Conservation (phyloP, 2,797 vertebrate species). For the Agapornis canus region DNA sequence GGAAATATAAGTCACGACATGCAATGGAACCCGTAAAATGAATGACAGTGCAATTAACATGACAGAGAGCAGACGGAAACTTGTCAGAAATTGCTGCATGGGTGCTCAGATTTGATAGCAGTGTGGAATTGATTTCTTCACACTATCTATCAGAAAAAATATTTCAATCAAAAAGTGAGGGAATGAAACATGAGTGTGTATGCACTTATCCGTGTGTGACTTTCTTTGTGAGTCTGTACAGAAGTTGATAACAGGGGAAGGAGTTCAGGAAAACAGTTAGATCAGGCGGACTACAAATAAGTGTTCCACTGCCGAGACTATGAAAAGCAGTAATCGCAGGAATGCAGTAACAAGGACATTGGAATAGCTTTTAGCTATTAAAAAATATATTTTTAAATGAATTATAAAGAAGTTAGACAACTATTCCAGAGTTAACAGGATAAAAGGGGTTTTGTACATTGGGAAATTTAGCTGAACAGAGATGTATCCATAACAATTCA, state of each 20-base stretch:
- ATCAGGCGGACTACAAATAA: neutral
- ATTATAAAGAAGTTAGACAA: neutral
- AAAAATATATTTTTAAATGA: neutral
- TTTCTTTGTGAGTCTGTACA: neutral
- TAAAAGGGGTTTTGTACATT: neutral
- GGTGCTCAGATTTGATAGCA: constrained; percentile 17
- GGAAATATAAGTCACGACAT: constrained; percentile 10
- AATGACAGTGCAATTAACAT: constrained; percentile 47
- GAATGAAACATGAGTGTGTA: neutral
- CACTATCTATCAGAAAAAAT: constrained; percentile 7
- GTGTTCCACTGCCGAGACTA: neutral
- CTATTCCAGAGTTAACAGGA: neutral
- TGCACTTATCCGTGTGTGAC: neutral
- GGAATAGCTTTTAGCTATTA: neutral
- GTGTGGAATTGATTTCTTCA: constrained; percentile 51
- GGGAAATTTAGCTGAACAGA: neutral
- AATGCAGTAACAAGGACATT: neutral
- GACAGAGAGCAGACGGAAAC: constrained; percentile 33
- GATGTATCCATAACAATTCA: neutral
- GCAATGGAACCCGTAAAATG: constrained; percentile 8
- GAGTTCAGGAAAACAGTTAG: neutral
- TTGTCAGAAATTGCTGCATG: constrained; percentile 35
- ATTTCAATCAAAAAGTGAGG: constrained; percentile 49
- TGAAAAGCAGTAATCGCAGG: neutral
- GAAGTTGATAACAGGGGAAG: neutral